These are phyloP conservation scores for Punctoribates punctum DNA, from an alignment of 2,888 invertebrate genomes.

Conservation along the genomic window DNA sequence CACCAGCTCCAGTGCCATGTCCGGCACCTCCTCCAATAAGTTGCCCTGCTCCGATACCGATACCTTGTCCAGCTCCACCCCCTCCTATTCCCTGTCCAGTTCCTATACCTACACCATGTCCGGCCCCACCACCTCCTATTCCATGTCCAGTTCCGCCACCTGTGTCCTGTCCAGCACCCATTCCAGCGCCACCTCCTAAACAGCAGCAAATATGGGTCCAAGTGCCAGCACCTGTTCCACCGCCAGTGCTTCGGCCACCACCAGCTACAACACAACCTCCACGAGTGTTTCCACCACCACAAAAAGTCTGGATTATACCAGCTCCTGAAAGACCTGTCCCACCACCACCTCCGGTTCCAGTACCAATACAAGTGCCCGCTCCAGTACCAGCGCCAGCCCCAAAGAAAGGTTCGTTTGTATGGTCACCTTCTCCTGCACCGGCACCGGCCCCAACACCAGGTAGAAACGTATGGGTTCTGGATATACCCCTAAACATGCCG, in stretches of 20 bases:
- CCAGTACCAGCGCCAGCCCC: too few relatives aligned
- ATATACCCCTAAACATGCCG: background rate
- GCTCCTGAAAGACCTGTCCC: background rate
- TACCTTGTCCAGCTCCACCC: background rate
- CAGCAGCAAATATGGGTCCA: background rate
- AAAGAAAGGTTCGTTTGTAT: too few relatives aligned
- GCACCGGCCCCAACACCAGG: background rate
- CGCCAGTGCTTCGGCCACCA: background rate
- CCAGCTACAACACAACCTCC: background rate
- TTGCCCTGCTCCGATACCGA: background rate
- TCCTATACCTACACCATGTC: background rate
- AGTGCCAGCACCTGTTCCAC: background rate
- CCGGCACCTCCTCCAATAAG: background rate
- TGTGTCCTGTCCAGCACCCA: background rate
- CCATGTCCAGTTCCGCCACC: background rate
- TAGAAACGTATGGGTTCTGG: slow-evolving; percentile 3
- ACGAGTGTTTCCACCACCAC: background rate
- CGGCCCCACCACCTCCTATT: background rate
- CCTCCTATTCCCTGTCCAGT: too few relatives aligned
- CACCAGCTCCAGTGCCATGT: background rate
- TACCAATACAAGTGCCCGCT: too few relatives aligned
- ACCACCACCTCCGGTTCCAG: background rate
- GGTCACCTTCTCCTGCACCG: background rate
- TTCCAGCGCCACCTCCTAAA: too few relatives aligned
- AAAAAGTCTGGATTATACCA: slow-evolving; percentile 15